Evolutionary conservation across 1,140 invertebrate species (phyloP).

Genomic region (Euura lappo): DNA sequence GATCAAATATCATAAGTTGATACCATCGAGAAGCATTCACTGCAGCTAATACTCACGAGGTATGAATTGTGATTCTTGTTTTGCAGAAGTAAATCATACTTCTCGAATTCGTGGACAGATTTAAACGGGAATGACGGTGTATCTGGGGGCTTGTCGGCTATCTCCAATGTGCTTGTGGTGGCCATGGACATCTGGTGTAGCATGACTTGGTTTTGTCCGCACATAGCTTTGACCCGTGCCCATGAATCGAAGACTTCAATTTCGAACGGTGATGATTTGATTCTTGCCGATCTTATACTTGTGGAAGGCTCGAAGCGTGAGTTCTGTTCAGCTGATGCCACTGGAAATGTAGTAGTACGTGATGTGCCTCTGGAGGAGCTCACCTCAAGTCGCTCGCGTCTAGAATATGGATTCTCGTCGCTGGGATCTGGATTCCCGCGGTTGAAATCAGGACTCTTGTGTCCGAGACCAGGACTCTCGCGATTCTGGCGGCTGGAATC

Average conservation of each 20-base stretch:
- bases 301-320: too few species aligned
- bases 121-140: neutral
- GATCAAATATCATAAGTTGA: neutral
- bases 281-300: too few species aligned
- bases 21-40: neutral
- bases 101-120: neutral
- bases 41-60: neutral
- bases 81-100: neutral
- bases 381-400: too few species aligned
- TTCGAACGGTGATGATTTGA: neutral
- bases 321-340: too few species aligned
- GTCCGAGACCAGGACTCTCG: too few species aligned
- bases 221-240: neutral
- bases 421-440: too few species aligned
- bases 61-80: neutral
- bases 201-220: neutral
- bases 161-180: neutral
- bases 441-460: too few species aligned
- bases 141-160: neutral
- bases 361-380: too few species aligned
- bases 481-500: too few species aligned
- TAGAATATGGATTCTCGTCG: too few species aligned
- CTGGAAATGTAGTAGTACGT: too few species aligned
- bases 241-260: neutral
- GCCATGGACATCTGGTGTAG: neutral